Evolutionary conservation across 2,113 vertebrate genomes (phyloP).

Genomic region (Mesitornis unicolor): DNA sequence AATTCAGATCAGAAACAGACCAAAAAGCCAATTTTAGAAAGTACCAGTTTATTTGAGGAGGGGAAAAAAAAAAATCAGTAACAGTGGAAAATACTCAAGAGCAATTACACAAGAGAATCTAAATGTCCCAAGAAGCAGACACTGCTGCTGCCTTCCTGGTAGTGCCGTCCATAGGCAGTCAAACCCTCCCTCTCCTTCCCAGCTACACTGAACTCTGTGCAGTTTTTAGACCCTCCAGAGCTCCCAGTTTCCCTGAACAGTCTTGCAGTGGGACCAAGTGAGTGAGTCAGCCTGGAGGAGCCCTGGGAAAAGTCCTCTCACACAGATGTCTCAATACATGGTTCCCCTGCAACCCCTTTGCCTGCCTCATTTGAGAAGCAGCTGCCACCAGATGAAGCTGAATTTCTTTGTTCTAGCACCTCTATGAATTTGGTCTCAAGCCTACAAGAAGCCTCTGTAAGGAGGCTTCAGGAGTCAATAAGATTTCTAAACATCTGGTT

Average conservation of each 20-base stretch:
- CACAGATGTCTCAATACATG: not conserved
- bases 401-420: fast-evolving
- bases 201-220: not conserved
- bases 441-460: not conserved
- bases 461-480: not conserved
- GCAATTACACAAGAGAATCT: slow-evolving; percentile 52
- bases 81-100: slow-evolving; percentile 66
- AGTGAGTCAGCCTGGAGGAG: not conserved
- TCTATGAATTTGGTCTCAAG: not conserved
- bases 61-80: slow-evolving; percentile 39
- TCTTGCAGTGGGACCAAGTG: not conserved
- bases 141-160: not conserved
- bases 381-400: not conserved
- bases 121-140: not conserved
- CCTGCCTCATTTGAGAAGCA: fast-evolving
- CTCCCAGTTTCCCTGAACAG: not conserved
- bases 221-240: not conserved
- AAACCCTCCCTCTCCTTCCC: not conserved
- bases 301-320: not conserved
- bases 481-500: not conserved
- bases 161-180: not conserved
- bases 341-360: fast-evolving
- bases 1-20: not conserved
- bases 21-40: slow-evolving; percentile 65
- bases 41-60: slow-evolving; percentile 75